Base-by-base conservation (phyloP, 2,888 invertebrate species). In the Drosophila limbata region DNA sequence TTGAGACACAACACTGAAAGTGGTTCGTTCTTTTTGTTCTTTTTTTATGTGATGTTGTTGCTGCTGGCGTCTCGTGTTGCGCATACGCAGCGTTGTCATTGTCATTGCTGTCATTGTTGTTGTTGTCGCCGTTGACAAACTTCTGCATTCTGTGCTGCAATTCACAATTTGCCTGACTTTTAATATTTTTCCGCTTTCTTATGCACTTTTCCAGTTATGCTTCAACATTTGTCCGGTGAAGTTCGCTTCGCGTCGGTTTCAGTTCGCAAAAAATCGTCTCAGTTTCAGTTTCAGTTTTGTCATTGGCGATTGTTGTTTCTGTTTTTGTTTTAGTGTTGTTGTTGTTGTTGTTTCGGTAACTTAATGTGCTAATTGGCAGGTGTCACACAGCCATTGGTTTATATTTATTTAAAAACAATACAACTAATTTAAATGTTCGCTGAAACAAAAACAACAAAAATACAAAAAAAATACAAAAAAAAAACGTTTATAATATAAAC, bases 201-300 rank as follows among this genome's bases (percentile, higher is more conserved):
- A 35, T 51, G 71, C 74, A 67, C 35, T 74, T 72, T 60, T 67
- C 55, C 79, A 78, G 78, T 79, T 72, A 33, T 45, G 62, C 33
- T 64, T 69, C 21, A 59, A 52, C 78, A 56, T 62, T 66, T 39
- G 61, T 35, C 48, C 73, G 64, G 59, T 69, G 48, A 44, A 45
- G 79, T 76, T 76, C 51, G 60, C 65, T 47, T 60, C 39, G 55
- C 45, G 50, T 17, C 55, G 61, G 60, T 83, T 83, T 60, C 11
- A 56, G 59, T 48, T 57, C 44, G 25, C 50, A 19, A 35, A 50
- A 50, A 37, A n/a, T 25, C 37, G 51, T 40, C 17, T 28, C 28
- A 13, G 42, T 55, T 17, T 59, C n/a, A 25, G 2, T 44, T 39
- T 40, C 15, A 4, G n/a, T n/a, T n/a, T n/a, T n/a, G 25, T 47